A percentile compares a stretch with the other conserved stretches of the same genome.
phyloP scores from a whole-genome alignment of 2,888 invertebrate species.

The Iphiclides podalirius region DNA sequence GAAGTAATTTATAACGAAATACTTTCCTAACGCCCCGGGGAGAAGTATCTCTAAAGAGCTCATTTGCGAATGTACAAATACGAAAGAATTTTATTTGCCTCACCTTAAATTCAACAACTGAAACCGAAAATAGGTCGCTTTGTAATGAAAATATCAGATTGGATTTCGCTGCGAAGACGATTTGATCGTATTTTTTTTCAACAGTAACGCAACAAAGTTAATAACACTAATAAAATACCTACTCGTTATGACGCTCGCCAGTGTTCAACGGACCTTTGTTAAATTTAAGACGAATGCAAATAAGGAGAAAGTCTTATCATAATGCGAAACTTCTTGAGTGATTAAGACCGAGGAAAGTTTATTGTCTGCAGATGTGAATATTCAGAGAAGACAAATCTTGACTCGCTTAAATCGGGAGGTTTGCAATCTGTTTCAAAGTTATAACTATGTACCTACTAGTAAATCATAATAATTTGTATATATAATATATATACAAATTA shows the following conservation, averaged over 20 bases:
- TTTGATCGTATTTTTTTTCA: no score
- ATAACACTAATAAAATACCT: no score
- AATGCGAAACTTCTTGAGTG: background rate
- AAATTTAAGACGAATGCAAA: background rate
- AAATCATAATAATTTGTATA: no score
- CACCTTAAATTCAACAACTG: conserved; percentile 41
- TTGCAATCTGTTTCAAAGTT: no score
- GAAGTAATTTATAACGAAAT: conserved; percentile 32
- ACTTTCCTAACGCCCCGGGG: conserved; percentile 29
- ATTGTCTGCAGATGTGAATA: background rate
- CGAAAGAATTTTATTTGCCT: conserved; percentile 38
- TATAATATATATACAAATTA: no score
- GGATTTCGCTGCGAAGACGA: conserved; percentile 2
- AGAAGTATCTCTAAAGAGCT: conserved; percentile 30
- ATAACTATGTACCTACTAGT: no score
- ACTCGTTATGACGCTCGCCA: no score
- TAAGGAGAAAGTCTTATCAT: background rate
- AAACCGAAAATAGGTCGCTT: conserved; percentile 22
- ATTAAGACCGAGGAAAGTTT: background rate
- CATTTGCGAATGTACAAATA: conserved; percentile 39
- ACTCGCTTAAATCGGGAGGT: background rate
- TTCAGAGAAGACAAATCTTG: background rate
- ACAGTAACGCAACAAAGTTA: no score
- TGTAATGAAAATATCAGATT: conserved; percentile 5
- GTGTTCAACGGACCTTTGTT: background rate